Base-by-base conservation (phyloP, 2,888 invertebrate genomes). In the Pilophorus perplexus region DNA sequence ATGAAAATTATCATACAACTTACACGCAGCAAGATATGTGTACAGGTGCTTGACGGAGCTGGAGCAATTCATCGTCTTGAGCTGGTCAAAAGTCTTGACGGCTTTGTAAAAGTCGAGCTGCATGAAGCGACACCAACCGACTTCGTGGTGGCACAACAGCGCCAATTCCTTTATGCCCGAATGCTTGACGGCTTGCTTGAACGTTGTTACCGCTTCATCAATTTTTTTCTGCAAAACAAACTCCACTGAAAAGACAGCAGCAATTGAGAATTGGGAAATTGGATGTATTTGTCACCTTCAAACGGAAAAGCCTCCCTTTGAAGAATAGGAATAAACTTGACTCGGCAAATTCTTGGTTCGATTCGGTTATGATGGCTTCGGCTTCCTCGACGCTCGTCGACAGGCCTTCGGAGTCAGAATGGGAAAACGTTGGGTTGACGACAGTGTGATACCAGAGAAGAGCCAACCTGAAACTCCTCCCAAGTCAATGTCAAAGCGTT, bases 391-490 rank as follows among this genome's bases (percentile, higher is more conserved):
- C 81, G 6, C 85, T 85, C 16, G 83, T 82, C 72, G 79, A 78
- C 2, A 83, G 79, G 72, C 84, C 82, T 23, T 78, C 79, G 3
- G 84, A 85, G 74, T 86, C 85, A 10, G 85, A 77, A 64, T 52
- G 55, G 1, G 83, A 83, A 74, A 85, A 85, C 74, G 85, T 84
- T 37, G 87, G 87, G 64, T 84, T 78, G 3, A 86, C 83, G 40
- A 86, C 84, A 14, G 86, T 85, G 73, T 86, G 85, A 74, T 86
- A 87, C 85, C 86, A 87, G 48, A 87, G 74, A 48, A 85, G 74
- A 1, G 81, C 79, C 70, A 84, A 77, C 18, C 82, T 83, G 71
- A 28, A 69, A 68, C 59, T 8, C 12, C 33, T n/a, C n/a, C n/a
- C n/a, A n/a, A n/a, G n/a, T n/a, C n/a, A n/a, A n/a, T n/a, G n/a